Percentiles rank a stretch among this genome's conserved stretches.
Conservation (phyloP, 2,888 invertebrate genomes). For the Dasysyrphus tricinctus region DNA sequence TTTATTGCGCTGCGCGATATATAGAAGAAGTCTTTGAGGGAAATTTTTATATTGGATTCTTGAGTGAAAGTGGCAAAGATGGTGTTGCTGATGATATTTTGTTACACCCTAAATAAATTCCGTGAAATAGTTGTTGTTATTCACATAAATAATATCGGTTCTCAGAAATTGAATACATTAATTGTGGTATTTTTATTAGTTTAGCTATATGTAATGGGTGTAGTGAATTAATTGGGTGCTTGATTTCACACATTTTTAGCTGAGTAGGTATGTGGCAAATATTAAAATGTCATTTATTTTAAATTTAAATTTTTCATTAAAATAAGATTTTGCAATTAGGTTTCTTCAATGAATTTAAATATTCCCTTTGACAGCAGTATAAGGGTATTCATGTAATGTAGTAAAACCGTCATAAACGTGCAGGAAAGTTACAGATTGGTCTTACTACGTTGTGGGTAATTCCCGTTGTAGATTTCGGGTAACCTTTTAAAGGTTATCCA, state of each 20-base stretch:
- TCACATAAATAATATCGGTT: constrained; percentile 23
- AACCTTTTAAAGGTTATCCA: too few species aligned
- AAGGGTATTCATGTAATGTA: too few species aligned
- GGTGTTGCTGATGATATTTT: constrained; percentile 22
- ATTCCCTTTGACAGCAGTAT: too few species aligned
- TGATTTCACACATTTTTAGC: background rate
- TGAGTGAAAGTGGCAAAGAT: constrained; percentile 51
- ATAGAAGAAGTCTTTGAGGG: constrained; percentile 5
- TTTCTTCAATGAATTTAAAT: too few species aligned
- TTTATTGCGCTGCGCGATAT: constrained; percentile 10
- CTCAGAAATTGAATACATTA: constrained; percentile 7
- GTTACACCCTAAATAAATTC: constrained; percentile 17
- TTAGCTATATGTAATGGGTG: background rate
- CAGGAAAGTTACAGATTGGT: too few species aligned
- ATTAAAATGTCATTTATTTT: background rate
- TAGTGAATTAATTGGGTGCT: background rate
- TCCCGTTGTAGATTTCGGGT: too few species aligned
- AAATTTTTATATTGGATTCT: constrained; percentile 32
- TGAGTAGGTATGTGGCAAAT: background rate
- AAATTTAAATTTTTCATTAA: background rate
- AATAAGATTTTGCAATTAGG: background rate
- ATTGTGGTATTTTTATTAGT: constrained; percentile 12
- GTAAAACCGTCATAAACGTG: too few species aligned
- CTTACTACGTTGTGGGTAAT: too few species aligned
- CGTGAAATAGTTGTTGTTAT: constrained; percentile 19